Evolutionary conservation across 1,140 invertebrate genomes (phyloP).

Genomic region (Eriosoma lanigerum): DNA sequence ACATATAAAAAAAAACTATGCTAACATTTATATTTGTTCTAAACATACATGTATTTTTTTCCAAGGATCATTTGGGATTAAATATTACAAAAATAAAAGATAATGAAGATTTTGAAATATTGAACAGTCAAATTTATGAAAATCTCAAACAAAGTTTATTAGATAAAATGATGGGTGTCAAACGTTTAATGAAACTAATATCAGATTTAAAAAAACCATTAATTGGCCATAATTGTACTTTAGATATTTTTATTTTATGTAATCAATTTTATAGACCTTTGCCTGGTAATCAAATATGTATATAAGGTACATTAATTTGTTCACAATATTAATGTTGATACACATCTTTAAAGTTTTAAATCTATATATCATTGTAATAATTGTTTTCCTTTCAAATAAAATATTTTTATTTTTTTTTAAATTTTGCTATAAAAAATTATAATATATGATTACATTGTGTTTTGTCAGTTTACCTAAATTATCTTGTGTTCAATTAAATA

Average conservation of each 20-base stretch:
- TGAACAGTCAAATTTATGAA: background rate
- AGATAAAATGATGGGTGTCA: slow-evolving; percentile 33
- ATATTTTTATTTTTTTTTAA: too few relatives aligned
- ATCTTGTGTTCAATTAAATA: too few relatives aligned
- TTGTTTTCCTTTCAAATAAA: too few relatives aligned
- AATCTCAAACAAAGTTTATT: slow-evolving; percentile 12
- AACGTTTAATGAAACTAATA: slow-evolving; percentile 28
- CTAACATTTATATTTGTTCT: background rate
- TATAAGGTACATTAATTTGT: too few relatives aligned
- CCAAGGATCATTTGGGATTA: background rate
- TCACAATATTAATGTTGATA: too few relatives aligned
- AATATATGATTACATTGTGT: too few relatives aligned
- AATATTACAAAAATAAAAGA: slow-evolving; percentile 15
- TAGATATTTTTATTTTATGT: slow-evolving; percentile 44
- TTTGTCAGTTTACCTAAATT: too few relatives aligned
- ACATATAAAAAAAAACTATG: background rate
- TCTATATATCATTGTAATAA: too few relatives aligned
- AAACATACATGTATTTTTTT: background rate
- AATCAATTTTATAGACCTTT: slow-evolving; percentile 37
- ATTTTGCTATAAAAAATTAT: too few relatives aligned
- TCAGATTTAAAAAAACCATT: slow-evolving; percentile 27
- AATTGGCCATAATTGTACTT: slow-evolving; percentile 43
- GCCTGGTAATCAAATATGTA: slow-evolving; percentile 24
- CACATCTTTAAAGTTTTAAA: too few relatives aligned
- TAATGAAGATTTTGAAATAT: background rate